Conservation (phyloP, 2,797 vertebrate genomes). For the Lindbergichthys nudifrons region DNA sequence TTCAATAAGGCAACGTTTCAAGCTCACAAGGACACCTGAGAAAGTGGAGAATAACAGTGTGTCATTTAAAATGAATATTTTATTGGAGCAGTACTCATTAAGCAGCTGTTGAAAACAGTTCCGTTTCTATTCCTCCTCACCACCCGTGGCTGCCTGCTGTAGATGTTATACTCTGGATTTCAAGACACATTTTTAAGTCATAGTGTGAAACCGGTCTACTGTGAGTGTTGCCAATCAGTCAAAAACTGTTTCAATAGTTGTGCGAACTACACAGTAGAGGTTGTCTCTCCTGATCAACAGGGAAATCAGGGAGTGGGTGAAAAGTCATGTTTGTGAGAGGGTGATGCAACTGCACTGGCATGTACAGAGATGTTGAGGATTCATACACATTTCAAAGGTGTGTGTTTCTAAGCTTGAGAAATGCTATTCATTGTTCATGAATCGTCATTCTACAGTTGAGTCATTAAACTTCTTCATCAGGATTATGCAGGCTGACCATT, state of each 20-base stretch:
- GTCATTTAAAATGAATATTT: constrained; percentile 34
- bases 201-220: neutral
- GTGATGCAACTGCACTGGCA: constrained; percentile 16
- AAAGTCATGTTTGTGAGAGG: neutral
- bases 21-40: neutral
- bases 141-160: neutral
- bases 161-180: constrained; percentile 3
- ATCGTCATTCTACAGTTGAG: neutral
- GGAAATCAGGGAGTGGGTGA: neutral
- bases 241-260: constrained; percentile 1
- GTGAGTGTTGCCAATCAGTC: neutral
- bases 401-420: neutral
- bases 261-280: neutral
- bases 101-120: neutral
- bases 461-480: neutral
- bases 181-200: constrained; percentile 10
- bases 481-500: neutral
- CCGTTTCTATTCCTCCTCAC: constrained; percentile 3
- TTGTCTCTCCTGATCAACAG: neutral
- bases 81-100: constrained; percentile 16
- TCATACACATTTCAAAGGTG: neutral
- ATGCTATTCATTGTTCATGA: constrained; percentile 14
- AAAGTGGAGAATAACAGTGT: constrained; percentile 15
- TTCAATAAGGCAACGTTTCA: constrained; percentile 18
- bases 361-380: constrained; percentile 21